phyloP scores from a whole-genome alignment of 2,113 vertebrate species.

The Dasyornis broadbenti region DNA sequence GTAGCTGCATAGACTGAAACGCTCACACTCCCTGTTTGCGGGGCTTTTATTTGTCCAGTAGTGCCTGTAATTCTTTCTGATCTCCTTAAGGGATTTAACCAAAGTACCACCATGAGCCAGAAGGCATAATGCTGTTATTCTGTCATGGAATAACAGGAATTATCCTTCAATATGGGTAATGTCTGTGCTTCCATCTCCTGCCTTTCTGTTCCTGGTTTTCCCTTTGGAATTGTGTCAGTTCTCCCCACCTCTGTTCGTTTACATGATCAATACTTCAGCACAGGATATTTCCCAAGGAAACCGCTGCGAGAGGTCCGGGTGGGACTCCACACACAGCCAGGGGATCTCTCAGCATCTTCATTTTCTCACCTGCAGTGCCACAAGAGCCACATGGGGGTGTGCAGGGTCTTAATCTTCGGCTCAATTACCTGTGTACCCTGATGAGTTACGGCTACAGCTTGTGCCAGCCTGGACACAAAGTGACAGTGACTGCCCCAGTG shows the following conservation, averaged over 20 bases:
- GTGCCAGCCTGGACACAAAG: neutral
- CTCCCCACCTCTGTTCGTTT: neutral
- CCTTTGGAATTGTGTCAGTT: neutral
- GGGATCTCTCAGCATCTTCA: neutral
- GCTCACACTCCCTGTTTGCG: neutral
- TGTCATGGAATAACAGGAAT: neutral
- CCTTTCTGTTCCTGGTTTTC: neutral
- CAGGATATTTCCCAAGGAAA: neutral
- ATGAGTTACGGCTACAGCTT: neutral
- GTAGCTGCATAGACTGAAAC: neutral
- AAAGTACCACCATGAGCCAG: neutral
- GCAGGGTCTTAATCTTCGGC: neutral
- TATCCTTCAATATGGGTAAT: neutral
- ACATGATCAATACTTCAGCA: neutral
- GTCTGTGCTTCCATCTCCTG: neutral
- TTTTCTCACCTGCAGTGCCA: neutral
- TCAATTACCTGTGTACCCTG: neutral
- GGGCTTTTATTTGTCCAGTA: neutral
- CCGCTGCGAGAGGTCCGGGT: neutral
- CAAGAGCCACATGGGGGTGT: rapidly evolving
- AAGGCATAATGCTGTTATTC: neutral
- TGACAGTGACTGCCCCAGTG: neutral
- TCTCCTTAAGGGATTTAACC: slow-evolving; percentile 54
- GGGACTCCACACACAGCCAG: neutral
- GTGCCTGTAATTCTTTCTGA: slow-evolving; percentile 13